A percentile compares a stretch with the other conserved stretches of the same genome.
Conservation (phyloP, 2,888 invertebrate species). For the Spicauda simplicius region DNA sequence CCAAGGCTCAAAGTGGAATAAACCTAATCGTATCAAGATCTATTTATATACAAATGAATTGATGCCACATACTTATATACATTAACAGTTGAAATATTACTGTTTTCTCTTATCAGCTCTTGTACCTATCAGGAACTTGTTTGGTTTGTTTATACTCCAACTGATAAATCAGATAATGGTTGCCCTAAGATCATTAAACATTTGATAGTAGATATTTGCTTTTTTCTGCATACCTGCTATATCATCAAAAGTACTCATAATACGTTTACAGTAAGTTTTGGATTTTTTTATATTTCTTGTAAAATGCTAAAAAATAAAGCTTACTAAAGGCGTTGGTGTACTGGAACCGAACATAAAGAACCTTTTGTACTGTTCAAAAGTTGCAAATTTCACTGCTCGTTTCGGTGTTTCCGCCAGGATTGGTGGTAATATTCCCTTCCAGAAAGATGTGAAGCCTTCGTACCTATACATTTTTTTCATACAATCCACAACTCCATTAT, state of each 20-base stretch:
- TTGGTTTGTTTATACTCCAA: background rate
- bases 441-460: constrained; percentile 94
- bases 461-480: constrained; percentile 93
- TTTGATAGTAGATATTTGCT: background rate
- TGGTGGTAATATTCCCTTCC: constrained; percentile 97
- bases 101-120: constrained; percentile 13
- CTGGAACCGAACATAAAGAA: constrained; percentile 92
- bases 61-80: background rate
- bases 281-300: too few relatives aligned
- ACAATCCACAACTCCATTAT: constrained; percentile 93
- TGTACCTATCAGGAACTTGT: constrained; percentile 14
- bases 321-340: constrained; percentile 91
- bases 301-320: constrained; percentile 44
- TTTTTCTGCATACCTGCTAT: background rate
- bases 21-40: background rate
- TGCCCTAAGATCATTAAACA: constrained; percentile 4
- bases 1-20: background rate
- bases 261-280: too few relatives aligned
- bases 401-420: constrained; percentile 98
- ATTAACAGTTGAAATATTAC: constrained; percentile 2
- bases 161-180: constrained; percentile 9
- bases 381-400: constrained; percentile 96
- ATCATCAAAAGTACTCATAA: too few relatives aligned
- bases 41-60: too few relatives aligned
- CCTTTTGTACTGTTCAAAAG: constrained; percentile 96